Percentiles rank a stretch among this genome's conserved stretches.
These are phyloP conservation scores for Gopherus evgoodei DNA, from an alignment of 2,113 vertebrate species.

Conservation along the genomic window DNA sequence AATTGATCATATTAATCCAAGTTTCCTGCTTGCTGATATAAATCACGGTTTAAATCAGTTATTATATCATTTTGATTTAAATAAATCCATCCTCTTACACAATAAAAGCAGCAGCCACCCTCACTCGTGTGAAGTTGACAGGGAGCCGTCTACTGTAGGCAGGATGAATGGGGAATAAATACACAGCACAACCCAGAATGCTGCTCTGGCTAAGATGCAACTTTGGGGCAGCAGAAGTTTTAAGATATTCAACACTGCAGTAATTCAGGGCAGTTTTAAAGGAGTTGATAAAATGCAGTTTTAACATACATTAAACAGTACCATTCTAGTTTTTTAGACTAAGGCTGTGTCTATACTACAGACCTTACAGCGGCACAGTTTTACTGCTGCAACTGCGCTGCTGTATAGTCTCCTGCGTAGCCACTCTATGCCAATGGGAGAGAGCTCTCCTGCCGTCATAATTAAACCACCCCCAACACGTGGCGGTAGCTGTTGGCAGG, in stretches of 20 bases:
- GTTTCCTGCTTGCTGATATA: background rate
- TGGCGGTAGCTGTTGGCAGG: too few relatives aligned
- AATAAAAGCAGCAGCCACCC: accelerated
- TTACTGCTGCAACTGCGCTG: too few relatives aligned
- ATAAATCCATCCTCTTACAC: accelerated
- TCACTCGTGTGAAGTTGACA: accelerated
- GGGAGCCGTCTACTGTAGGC: accelerated
- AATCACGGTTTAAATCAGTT: background rate
- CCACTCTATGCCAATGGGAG: too few relatives aligned
- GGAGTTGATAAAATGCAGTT: background rate
- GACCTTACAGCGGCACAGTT: too few relatives aligned
- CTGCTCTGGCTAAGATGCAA: accelerated
- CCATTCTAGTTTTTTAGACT: background rate
- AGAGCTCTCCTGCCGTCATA: too few relatives aligned
- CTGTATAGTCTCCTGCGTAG: too few relatives aligned
- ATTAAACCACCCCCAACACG: too few relatives aligned
- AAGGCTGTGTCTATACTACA: too few relatives aligned
- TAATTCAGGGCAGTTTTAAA: background rate
- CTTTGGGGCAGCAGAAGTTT: background rate
- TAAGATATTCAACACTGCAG: background rate
- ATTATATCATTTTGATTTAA: background rate
- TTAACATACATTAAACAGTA: background rate
- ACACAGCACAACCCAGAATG: accelerated
- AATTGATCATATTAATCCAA: background rate
- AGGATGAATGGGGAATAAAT: accelerated